Evolutionary conservation across 2,888 invertebrate genomes (phyloP).

Genomic region (Zygothrica quintamaculata): DNA sequence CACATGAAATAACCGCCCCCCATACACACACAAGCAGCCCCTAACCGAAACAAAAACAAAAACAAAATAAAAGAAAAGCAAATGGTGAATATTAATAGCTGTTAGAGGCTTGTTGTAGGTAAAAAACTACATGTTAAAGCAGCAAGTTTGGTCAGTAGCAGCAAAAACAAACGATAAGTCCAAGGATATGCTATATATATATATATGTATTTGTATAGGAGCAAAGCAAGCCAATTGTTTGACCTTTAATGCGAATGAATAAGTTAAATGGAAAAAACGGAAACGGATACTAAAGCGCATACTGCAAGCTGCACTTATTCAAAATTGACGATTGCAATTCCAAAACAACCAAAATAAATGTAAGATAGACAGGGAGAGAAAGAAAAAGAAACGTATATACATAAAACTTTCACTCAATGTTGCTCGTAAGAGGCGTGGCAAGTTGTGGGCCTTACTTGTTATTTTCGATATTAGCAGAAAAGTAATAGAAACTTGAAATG

Average conservation of each 20-base stretch:
- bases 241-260: conserved; percentile 43
- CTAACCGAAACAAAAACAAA: conserved; percentile 11
- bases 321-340: conserved; percentile 26
- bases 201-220: too few species aligned
- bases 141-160: conserved; percentile 33
- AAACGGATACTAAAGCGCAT: conserved; percentile 46
- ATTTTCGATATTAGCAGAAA: too few species aligned
- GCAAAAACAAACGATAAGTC: conserved; percentile 26
- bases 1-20: too few species aligned
- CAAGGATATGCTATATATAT: conserved; percentile 28
- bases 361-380: too few species aligned
- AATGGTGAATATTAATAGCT: conserved; percentile 55
- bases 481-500: too few species aligned
- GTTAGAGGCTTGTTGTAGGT: conserved; percentile 6
- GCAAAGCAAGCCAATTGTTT: neutral
- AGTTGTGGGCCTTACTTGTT: too few species aligned
- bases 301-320: conserved; percentile 44
- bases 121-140: too few species aligned
- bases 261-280: conserved; percentile 46
- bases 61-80: conserved; percentile 31
- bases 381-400: too few species aligned
- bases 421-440: too few species aligned
- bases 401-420: too few species aligned
- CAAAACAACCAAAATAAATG: too few species aligned
- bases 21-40: too few species aligned